Conservation (phyloP, 2,113 vertebrate genomes). For the Athene noctua region DNA sequence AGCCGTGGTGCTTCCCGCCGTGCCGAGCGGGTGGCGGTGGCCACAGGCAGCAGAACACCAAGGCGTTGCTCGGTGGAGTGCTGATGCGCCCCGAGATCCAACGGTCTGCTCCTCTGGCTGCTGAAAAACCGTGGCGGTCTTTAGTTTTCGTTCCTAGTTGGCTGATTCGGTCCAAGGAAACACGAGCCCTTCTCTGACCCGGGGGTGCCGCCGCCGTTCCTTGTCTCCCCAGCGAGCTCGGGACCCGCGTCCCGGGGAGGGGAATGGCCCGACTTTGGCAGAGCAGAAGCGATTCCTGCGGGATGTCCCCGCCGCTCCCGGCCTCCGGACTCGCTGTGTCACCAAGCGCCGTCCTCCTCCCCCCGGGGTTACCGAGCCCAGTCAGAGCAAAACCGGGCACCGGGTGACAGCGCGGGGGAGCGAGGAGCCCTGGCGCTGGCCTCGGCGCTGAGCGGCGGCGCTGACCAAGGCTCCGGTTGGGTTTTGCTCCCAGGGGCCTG, state of each 20-base stretch:
- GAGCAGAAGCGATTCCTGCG: accelerated
- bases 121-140: background rate
- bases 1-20: background rate
- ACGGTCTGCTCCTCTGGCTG: background rate
- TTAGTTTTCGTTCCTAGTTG: background rate
- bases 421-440: background rate
- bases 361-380: background rate
- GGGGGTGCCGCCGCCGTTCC: accelerated
- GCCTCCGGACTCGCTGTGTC: background rate
- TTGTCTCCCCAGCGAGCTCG: background rate
- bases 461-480: background rate
- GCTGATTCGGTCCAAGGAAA: accelerated
- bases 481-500: too few species aligned
- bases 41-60: background rate
- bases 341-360: background rate
- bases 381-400: background rate
- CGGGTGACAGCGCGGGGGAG: background rate
- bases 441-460: background rate
- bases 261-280: background rate
- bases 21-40: background rate
- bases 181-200: accelerated
- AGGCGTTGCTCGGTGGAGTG: background rate
- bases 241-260: accelerated
- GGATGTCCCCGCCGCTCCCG: background rate
- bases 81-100: background rate